These are phyloP conservation scores for Eriocheir sinensis DNA, from an alignment of 1,140 invertebrate species.

Conservation along the genomic window DNA sequence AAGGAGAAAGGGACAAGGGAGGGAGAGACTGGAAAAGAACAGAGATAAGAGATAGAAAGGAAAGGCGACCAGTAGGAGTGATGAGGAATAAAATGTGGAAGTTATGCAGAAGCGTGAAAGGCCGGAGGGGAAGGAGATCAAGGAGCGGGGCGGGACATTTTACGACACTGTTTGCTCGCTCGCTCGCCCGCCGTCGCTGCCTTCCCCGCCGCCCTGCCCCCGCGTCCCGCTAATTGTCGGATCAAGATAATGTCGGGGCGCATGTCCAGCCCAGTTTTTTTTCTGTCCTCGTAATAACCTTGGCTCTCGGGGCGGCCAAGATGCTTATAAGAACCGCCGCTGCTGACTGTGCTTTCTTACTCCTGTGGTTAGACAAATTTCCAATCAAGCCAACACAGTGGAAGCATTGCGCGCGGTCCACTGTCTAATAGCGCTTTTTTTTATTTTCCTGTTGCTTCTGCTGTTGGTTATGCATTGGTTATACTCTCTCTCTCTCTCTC, in stretches of 20 bases:
- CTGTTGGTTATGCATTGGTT: neutral
- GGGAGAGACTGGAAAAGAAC: no score
- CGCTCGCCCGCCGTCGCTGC: neutral
- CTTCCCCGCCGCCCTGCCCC: neutral
- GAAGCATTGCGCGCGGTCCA: no score
- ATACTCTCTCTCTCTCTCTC: neutral
- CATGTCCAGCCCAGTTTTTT: neutral
- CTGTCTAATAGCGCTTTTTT: no score
- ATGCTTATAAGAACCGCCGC: neutral
- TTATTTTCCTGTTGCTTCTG: neutral
- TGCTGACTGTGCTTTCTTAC: neutral
- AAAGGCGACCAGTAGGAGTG: no score
- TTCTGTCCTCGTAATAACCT: conserved; percentile 3
- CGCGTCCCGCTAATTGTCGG: neutral
- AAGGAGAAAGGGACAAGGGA: no score
- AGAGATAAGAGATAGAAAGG: no score
- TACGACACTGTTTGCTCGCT: no score
- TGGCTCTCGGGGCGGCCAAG: conserved; percentile 8
- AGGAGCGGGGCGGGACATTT: no score
- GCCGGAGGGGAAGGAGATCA: no score
- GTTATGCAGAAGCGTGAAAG: no score
- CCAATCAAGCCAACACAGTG: conserved; percentile 22
- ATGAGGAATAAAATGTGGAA: no score
- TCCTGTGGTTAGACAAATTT: neutral
- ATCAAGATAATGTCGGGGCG: neutral